Evolutionary conservation across 2,888 invertebrate genomes (phyloP).

Genomic region (Barypeithes pellucidus): DNA sequence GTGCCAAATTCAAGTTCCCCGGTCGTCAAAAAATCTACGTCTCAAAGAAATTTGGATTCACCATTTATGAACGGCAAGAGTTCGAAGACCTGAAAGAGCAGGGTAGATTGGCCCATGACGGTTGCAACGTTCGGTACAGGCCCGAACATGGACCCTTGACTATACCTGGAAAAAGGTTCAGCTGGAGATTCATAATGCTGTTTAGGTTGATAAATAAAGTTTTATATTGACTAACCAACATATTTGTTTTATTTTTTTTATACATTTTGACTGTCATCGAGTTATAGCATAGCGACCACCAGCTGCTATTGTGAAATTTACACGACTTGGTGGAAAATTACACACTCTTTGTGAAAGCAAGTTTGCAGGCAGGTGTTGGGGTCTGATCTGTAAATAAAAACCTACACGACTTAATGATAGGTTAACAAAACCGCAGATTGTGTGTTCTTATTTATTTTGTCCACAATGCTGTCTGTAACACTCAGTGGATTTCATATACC

Average conservation of each 20-base stretch:
- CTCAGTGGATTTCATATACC: too few species aligned
- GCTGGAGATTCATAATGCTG: constrained; percentile 73
- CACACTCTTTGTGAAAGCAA: too few species aligned
- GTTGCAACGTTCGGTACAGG: constrained; percentile 95
- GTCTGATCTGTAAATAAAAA: too few species aligned
- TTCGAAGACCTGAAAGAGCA: constrained; percentile 90
- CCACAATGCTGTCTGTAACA: too few species aligned
- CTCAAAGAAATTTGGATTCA: constrained; percentile 99
- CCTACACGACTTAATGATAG: too few species aligned
- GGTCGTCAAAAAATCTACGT: constrained; percentile 99
- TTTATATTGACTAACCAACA: constrained; percentile 15
- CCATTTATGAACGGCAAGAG: constrained; percentile 93
- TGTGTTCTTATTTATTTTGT: too few species aligned
- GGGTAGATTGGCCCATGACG: constrained; percentile 91
- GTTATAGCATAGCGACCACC: too few species aligned
- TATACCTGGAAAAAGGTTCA: constrained; percentile 93
- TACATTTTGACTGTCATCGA: too few species aligned
- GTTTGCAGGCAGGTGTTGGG: too few species aligned
- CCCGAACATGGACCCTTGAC: constrained; percentile 95
- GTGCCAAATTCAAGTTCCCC: constrained; percentile 99
- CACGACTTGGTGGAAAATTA: too few species aligned
- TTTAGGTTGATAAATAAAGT: constrained; percentile 62
- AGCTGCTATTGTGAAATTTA: too few species aligned
- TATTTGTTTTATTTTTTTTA: not conserved
- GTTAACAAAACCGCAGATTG: too few species aligned